phyloP scores from a whole-genome alignment of 2,888 invertebrate species.

The Cecidostiba fungosa region DNA sequence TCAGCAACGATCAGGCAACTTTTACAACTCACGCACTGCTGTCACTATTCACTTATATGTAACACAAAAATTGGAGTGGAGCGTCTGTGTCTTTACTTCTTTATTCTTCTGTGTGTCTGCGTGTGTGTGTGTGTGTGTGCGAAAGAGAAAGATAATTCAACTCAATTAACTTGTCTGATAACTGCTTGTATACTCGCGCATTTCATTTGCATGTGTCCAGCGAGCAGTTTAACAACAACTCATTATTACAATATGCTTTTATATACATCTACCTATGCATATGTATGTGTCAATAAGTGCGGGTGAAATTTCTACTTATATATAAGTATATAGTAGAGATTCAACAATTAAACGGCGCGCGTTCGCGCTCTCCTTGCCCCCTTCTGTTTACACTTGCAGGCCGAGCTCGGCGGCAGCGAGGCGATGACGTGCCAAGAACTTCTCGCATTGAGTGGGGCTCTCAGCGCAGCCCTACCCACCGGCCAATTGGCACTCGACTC shows the following conservation, averaged over 20 bases:
- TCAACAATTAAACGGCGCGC: slow-evolving; percentile 35
- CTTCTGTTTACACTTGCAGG: slow-evolving; percentile 68
- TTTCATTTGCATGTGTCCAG: no score
- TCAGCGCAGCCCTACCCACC: slow-evolving; percentile 94
- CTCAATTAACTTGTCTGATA: no score
- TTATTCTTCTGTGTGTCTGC: slow-evolving; percentile 14
- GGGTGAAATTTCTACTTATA: slow-evolving; percentile 6
- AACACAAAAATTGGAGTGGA: slow-evolving; percentile 62
- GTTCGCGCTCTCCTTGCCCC: neutral
- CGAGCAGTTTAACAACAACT: neutral
- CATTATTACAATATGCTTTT: no score
- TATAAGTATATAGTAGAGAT: neutral
- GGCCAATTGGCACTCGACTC: slow-evolving; percentile 92
- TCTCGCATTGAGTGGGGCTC: slow-evolving; percentile 94
- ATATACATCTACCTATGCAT: neutral
- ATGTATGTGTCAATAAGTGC: neutral
- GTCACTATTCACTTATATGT: no score
- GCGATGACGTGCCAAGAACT: slow-evolving; percentile 94
- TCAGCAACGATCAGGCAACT: no score
- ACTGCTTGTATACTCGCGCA: no score
- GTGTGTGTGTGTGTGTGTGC: no score
- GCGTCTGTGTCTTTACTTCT: slow-evolving; percentile 56
- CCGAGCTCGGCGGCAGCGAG: slow-evolving; percentile 83
- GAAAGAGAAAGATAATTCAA: no score
- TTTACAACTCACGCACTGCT: no score